Evolutionary conservation across 2,888 invertebrate genomes (phyloP), one percentile per base, ranked within the genome.

Genomic region (Rugalucina vietnamica): DNA sequence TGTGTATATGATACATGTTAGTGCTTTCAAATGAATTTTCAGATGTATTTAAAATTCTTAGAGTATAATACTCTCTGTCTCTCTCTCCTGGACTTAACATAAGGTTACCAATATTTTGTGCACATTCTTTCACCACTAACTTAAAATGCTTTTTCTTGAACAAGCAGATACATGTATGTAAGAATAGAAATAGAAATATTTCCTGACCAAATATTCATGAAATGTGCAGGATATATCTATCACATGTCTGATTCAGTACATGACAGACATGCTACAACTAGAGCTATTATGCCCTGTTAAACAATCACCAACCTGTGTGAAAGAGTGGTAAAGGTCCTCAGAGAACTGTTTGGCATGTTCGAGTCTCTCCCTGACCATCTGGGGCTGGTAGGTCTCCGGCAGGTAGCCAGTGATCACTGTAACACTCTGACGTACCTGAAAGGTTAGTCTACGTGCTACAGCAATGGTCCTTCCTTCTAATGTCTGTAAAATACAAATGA

Each of bases 391-490:
- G n/a, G 79, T 75, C 24, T 84, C 83, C 0, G 90, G 89, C n/a
- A 90, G 69, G 73, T 89, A 88, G 27, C 86, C 83, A 24, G 86
- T 83, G 18, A 90, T 87, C 4, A 84, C 90, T 27, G 80, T 65
- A 18, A 91, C 72, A 70, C 89, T 86, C n/a, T 81, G 81, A 57
- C 89, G 89, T 49, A 93, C 81, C 54, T 91, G 88, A n/a, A 78
- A 60, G 27, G 92, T 91, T 34, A 93, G 84, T 71, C 89, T 88
- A 37, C 93, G 88, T 18, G 93, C 93, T 39, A 91, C 89, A 12
- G 88, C 88, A 54, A 93, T 91, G 12, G 91, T 89, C 57, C 90
- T 89, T 24, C 90, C 90, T 78, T 93, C 93, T 32, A 91, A 75
- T 8, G 91, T 92, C 93, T 93, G 85, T 1, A 82, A 87, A 14